A percentile compares a stretch with the other conserved stretches of the same genome.
phyloP scores from a whole-genome alignment of 2,797 vertebrate genomes.

The Benthosema pterotum region DNA sequence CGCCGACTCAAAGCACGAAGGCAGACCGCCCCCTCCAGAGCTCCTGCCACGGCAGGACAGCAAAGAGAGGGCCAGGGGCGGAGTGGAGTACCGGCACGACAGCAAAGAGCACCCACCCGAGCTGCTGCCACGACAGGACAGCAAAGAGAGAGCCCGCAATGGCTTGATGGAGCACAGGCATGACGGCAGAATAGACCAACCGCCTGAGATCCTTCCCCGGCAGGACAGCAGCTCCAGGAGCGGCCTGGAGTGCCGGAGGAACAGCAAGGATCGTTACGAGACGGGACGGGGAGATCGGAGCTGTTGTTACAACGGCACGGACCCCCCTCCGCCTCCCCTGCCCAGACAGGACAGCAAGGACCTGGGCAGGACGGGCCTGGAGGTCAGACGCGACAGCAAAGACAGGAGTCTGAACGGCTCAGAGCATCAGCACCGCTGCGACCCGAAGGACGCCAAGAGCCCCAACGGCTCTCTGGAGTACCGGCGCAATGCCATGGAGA shows the following conservation, averaged over 20 bases:
- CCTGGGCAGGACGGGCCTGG: slow-evolving; percentile 65
- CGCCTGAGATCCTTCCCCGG: slow-evolving; percentile 78
- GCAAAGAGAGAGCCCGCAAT: slow-evolving; percentile 78
- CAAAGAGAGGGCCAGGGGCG: slow-evolving; percentile 71
- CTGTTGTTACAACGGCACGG: slow-evolving; percentile 62
- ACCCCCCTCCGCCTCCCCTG: slow-evolving; percentile 59
- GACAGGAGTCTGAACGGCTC: slow-evolving; percentile 72
- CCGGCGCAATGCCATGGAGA: slow-evolving; percentile 82
- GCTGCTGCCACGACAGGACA: slow-evolving; percentile 66
- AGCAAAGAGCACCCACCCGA: slow-evolving; percentile 70
- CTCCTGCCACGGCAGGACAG: slow-evolving; percentile 66
- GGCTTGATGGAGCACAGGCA: slow-evolving; percentile 70
- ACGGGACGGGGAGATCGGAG: slow-evolving; percentile 61
- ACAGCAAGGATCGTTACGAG: slow-evolving; percentile 66
- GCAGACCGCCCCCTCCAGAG: slow-evolving; percentile 64
- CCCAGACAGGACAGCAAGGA: slow-evolving; percentile 83
- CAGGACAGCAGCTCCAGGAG: slow-evolving; percentile 81
- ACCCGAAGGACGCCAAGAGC: slow-evolving; percentile 67
- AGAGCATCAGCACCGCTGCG: slow-evolving; percentile 60
- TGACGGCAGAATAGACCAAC: slow-evolving; percentile 74
- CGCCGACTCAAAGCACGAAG: slow-evolving; percentile 68
- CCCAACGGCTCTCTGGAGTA: slow-evolving; percentile 65
- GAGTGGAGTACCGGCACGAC: slow-evolving; percentile 66
- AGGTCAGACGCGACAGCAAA: slow-evolving; percentile 73
- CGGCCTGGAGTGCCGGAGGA: slow-evolving; percentile 56